These are phyloP conservation scores for Drosophila basisetae DNA, from an alignment of 2,888 invertebrate species.

Conservation along the genomic window DNA sequence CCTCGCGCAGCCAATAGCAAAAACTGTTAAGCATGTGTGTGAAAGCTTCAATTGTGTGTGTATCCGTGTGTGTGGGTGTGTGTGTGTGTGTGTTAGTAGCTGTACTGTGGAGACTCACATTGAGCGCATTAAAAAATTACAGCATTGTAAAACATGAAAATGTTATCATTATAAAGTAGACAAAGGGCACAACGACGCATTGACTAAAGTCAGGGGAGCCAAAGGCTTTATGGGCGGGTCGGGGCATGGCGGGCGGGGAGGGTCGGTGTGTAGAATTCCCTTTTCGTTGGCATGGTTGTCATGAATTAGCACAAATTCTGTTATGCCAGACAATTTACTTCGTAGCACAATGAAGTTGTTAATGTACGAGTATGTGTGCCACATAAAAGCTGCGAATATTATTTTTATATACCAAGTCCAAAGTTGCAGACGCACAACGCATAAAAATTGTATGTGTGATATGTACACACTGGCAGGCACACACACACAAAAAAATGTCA, in stretches of 20 bases:
- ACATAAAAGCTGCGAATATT: conserved; percentile 39
- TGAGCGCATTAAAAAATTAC: conserved; percentile 72
- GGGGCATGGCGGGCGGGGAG: no score
- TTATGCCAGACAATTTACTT: conserved; percentile 46
- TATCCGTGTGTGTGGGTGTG: neutral
- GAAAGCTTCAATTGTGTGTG: neutral
- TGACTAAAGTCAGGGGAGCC: conserved; percentile 35
- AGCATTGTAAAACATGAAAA: conserved; percentile 78
- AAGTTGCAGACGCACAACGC: conserved; percentile 21
- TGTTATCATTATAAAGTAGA: conserved; percentile 81
- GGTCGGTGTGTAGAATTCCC: neutral
- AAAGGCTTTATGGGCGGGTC: conserved; percentile 2
- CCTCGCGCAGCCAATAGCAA: conserved; percentile 21
- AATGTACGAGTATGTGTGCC: conserved; percentile 15
- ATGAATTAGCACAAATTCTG: conserved; percentile 64
- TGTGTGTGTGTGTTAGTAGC: conserved; percentile 1
- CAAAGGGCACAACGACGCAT: conserved; percentile 52
- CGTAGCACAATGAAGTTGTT: conserved; percentile 46
- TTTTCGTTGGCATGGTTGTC: conserved; percentile 15
- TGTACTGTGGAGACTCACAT: conserved; percentile 54
- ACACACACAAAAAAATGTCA: conserved; percentile 46
- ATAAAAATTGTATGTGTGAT: conserved; percentile 25
- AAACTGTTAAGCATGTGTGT: conserved; percentile 39
- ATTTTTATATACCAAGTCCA: conserved; percentile 44
- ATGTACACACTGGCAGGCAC: conserved; percentile 15